These are phyloP conservation scores for Hypomecis atomaria DNA, from an alignment of 2,888 invertebrate species.

Conservation along the genomic window DNA sequence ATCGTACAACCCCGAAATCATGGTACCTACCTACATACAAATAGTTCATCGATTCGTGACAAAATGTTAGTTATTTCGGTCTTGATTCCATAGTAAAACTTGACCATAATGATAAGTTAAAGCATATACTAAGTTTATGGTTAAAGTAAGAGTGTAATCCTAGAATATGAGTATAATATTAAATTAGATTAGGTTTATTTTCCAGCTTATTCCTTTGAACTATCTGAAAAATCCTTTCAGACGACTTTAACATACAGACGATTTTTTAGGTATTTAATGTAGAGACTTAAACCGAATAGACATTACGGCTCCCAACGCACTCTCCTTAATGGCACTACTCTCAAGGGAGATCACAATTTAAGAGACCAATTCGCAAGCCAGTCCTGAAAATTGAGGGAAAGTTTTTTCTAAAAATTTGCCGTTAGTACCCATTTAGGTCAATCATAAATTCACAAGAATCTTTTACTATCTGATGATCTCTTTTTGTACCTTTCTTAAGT, in stretches of 20 bases:
- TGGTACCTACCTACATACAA: too few species aligned
- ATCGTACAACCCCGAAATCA: too few species aligned
- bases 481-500: too few species aligned
- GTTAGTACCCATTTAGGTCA: background rate
- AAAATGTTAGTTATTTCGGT: too few species aligned
- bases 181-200: background rate
- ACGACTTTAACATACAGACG: constrained; percentile 17
- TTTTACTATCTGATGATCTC: background rate
- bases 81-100: too few species aligned
- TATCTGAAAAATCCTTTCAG: constrained; percentile 17
- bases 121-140: too few species aligned
- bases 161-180: background rate
- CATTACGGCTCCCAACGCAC: constrained; percentile 44
- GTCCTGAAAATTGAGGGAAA: constrained; percentile 42
- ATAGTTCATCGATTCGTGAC: too few species aligned
- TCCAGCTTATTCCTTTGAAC: constrained; percentile 11
- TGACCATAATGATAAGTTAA: too few species aligned
- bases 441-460: background rate
- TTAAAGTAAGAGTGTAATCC: too few species aligned
- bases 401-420: background rate
- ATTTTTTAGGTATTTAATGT: constrained; percentile 17
- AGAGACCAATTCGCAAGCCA: constrained; percentile 48
- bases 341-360: constrained; percentile 50
- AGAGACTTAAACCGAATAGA: constrained; percentile 25
- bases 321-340: constrained; percentile 51